Base-by-base conservation (phyloP, 2,888 invertebrate species). In the Agriopis marginaria region DNA sequence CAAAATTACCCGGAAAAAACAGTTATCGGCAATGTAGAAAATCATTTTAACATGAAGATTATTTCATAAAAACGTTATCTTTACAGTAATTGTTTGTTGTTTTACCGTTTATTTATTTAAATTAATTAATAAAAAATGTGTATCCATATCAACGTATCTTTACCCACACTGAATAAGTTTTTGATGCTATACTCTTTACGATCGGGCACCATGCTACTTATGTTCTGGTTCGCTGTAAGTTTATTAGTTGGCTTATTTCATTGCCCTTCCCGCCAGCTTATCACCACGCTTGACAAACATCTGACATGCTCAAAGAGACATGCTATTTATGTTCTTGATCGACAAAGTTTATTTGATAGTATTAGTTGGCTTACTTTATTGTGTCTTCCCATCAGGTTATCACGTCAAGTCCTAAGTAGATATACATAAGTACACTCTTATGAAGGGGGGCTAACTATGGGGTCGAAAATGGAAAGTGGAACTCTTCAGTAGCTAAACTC, bases 151-250 rank as follows among this genome's bases (percentile, higher is more conserved):
- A 76, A 80, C 58, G 77, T 86, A 5, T 75, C 73, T 62, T 62
- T 88, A 12, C 89, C 88, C 0, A 81, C 78, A 0, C 66, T 89
- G 2, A 74, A 80, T 6, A 77, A 78, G 0, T 89, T 87, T 63
- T 67, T 89, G 7, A 50, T 87, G 44, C 45, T 86, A 1, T 86
- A 82, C 69, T 77, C 85, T 0, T 78, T 89, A 65, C 78, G 77
- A 70, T 58, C 63, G 64, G 89, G 89, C 0, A 77, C 78, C 42
- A 10, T 78, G 0, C 6, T 81, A 0, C 77, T 84, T 12, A 70
- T 82, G 0, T 0, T 76, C 10, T 89, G 88, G 88, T 87, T 84
- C 10, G 7, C 78, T 71, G 89, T 89, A 75, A 80, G 80, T 66
- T 39, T 56, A 10, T 39, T 39, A 32, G 32, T 32, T 32, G 32